Evolutionary conservation across 2,113 vertebrate genomes (phyloP), one percentile per base, ranked within the genome.

Genomic region (Oxyura jamaicensis): DNA sequence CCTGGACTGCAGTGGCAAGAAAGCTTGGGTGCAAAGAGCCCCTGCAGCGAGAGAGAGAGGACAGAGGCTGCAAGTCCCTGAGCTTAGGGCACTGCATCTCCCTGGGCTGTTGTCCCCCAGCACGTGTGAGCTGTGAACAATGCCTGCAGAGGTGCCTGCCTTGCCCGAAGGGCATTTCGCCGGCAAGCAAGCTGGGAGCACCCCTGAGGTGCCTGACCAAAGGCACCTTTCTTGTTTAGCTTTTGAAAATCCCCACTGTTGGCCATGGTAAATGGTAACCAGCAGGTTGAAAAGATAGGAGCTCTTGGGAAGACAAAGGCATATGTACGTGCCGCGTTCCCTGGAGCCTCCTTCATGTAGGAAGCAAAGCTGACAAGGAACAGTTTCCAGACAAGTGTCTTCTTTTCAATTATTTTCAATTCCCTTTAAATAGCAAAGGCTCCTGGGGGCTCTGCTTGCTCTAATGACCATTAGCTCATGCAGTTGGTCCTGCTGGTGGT

Each of bases 331-430:
- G 84, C 48, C 2, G 0, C 26, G 65, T 74, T 86, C 91, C 91
- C 76, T 2, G 2, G 76, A 89, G 91, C 56, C 81, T 86, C n/a
- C 0, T 83, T 78, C 50, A 15, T 26, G 11, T 15, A 48, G 76
- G 76, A 88, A 91, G 75, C 1, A 4, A 77, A 91, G 81, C 72
- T 89, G 94, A 65, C 85, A 79, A 69, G 85, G 71, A 91, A 89
- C 85, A 44, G 71, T 86, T 74, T 79, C 93, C 90, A 94, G 88
- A 88, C 84, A 88, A 96, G 72, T 78, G 77, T 86, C 79, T 2
- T 85, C 86, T 82, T 90, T 88, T 79, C 72, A 83, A 78, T 96
- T 94, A 62, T 91, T 82, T 88, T 75, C 72, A 75, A 88, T 88
- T 82, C 66, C 11, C 60, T 69, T 81, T 69, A 73, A 85, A 82